Percentiles rank a stretch among this genome's conserved stretches.
Conservation (phyloP, 2,113 vertebrate species). For the Lepisosteus oculatus region DNA sequence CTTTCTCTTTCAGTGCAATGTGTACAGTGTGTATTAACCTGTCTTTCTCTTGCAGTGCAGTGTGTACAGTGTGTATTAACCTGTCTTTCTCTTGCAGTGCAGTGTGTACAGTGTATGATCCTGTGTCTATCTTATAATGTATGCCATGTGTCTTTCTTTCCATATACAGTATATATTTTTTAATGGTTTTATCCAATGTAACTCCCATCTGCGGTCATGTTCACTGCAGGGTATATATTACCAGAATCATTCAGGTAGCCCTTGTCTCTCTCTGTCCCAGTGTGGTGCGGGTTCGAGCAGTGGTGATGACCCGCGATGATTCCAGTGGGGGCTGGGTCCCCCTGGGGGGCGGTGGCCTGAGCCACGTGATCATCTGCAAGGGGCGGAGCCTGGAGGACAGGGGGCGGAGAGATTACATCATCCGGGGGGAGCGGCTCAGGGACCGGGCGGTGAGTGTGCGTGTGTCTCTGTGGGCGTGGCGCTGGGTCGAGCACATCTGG, state of each 20-base stretch:
- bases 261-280: conserved; percentile 28
- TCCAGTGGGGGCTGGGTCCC: conserved; percentile 92
- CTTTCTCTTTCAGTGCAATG: too few species aligned
- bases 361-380: conserved; percentile 84
- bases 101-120: too few species aligned
- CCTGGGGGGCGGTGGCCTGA: conserved; percentile 86
- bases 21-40: too few species aligned
- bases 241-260: not conserved
- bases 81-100: too few species aligned
- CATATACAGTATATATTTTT: too few species aligned
- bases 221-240: too few species aligned
- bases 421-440: conserved; percentile 83
- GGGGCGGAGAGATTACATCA: conserved; percentile 77
- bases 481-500: not conserved
- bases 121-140: too few species aligned
- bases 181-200: too few species aligned
- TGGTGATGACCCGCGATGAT: conserved; percentile 94
- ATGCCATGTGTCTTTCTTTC: too few species aligned
- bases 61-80: too few species aligned
- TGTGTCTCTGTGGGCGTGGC: conserved; percentile 45
- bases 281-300: conserved; percentile 85
- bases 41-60: too few species aligned
- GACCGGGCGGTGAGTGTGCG: conserved; percentile 85
- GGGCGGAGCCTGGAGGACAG: conserved; percentile 74
- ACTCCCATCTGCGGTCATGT: too few species aligned